phyloP scores from a whole-genome alignment of 2,113 vertebrate genomes.

The Irena cyanogastra region DNA sequence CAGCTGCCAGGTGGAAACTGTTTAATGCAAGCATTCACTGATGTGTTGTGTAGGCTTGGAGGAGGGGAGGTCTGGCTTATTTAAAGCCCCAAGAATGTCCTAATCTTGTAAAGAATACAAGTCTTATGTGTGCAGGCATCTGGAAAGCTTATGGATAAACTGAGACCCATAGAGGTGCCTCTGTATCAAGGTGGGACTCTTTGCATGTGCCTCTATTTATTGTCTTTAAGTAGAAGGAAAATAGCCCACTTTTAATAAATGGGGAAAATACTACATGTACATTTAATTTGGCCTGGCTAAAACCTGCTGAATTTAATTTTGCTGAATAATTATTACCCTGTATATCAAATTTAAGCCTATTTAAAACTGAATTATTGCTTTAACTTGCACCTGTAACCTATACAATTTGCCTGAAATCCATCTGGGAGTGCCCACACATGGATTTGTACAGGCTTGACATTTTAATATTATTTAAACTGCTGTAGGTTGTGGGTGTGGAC shows the following conservation, averaged over 20 bases:
- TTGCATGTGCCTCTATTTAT: neutral
- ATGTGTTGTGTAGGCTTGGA: neutral
- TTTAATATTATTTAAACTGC: neutral
- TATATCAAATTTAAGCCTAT: neutral
- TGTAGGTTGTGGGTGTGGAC: neutral
- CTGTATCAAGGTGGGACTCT: neutral
- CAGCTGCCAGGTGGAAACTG: neutral
- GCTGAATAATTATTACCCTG: neutral
- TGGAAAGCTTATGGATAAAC: neutral
- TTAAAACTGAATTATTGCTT: neutral
- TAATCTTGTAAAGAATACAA: neutral
- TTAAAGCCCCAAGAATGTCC: neutral
- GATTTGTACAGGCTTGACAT: neutral
- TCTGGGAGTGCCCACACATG: neutral
- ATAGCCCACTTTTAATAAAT: neutral
- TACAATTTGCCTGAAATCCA: neutral
- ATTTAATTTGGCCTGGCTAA: neutral
- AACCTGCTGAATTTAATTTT: neutral
- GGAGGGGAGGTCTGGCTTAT: neutral
- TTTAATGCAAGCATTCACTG: neutral
- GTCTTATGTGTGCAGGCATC: neutral
- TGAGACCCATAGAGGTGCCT: neutral
- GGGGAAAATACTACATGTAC: neutral
- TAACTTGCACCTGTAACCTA: neutral
- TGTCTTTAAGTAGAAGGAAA: neutral